Evolutionary conservation across 2,888 invertebrate genomes (phyloP), one percentile per base, ranked within the genome.

Genomic region (Junonia oenone): DNA sequence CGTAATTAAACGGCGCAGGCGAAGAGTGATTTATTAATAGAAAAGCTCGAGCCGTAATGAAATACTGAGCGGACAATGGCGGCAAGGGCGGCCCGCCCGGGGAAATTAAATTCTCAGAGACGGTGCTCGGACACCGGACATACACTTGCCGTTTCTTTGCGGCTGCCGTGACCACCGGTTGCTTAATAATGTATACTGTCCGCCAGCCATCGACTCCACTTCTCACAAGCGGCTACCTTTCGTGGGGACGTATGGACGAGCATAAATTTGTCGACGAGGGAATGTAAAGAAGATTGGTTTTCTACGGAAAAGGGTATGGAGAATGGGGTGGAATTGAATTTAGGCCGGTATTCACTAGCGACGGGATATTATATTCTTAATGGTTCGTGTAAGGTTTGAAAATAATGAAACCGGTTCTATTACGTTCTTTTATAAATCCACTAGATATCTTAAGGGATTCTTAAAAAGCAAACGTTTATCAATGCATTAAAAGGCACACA

Each of bases 11-110:
- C 82, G 85, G 82, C 77, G 79, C 81, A 78, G 80, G 87, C 89
- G 88, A 90, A 88, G 85, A 89, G 88, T 90, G 90, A 90, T 90
- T 90, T 90, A 90, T 90, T 90, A 90, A 89, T 90, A 90, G 90
- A 89, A 89, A 88, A 90, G 88, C 89, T 86, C 78, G 78, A 82
- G 84, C 86, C 77, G 83, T 89, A 89, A 90, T 89, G 89, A 89
- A 90, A 90, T 89, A 89, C 88, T 88, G 84, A 85, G 83, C 85
- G 86, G 84, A 89, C 90, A 89, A 89, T 89, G 79, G 86, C 76
- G 83, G 78, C 67, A 76, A 76, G 83, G 83, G 85, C 79, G 81
- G 85, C 78, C 76, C 81, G 76, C 68, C 74, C 71, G 78, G 83
- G 82, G 84, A 88, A 90, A 90, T 90, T 90, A 89, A 89, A 90